Evolutionary conservation across 1,140 invertebrate species (phyloP).

Genomic region (Heliconius eleuchia): DNA sequence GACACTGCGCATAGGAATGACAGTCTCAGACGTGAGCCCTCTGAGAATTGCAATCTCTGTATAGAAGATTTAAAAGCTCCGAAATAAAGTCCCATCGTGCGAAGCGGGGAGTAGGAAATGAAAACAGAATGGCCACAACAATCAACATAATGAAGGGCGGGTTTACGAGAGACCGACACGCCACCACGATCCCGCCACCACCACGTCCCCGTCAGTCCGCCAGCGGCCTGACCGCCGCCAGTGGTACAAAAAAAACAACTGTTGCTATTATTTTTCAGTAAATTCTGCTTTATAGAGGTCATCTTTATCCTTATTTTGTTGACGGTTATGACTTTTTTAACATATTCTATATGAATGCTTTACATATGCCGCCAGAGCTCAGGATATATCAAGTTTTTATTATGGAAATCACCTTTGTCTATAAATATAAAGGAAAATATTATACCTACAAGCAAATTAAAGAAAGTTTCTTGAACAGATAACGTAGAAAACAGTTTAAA

Average conservation of each 20-base stretch:
- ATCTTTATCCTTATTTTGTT: slow-evolving; percentile 12
- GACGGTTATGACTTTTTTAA: not conserved
- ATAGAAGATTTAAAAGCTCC: not conserved
- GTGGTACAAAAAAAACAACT: slow-evolving; percentile 14
- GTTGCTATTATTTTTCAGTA: slow-evolving; percentile 21
- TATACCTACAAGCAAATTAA: not conserved
- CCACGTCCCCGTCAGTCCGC: too few species aligned
- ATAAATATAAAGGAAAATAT: not conserved
- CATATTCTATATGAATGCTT: not conserved
- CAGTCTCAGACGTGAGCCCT: not conserved
- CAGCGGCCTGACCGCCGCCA: not conserved
- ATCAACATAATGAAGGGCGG: slow-evolving; percentile 27
- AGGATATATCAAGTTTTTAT: not conserved
- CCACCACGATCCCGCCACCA: not conserved
- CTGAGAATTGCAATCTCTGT: not conserved
- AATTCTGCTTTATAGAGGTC: slow-evolving; percentile 22
- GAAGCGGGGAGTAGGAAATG: slow-evolving; percentile 17
- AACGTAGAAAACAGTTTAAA: not conserved
- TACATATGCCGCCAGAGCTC: not conserved
- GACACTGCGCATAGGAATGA: not conserved
- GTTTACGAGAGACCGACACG: not conserved
- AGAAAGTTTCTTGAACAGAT: not conserved
- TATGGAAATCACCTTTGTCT: not conserved
- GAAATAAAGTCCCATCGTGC: not conserved
- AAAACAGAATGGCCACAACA: slow-evolving; percentile 20